Base-by-base conservation (phyloP, 2,888 invertebrate species). In the Rhimphoctona megacephalus region DNA sequence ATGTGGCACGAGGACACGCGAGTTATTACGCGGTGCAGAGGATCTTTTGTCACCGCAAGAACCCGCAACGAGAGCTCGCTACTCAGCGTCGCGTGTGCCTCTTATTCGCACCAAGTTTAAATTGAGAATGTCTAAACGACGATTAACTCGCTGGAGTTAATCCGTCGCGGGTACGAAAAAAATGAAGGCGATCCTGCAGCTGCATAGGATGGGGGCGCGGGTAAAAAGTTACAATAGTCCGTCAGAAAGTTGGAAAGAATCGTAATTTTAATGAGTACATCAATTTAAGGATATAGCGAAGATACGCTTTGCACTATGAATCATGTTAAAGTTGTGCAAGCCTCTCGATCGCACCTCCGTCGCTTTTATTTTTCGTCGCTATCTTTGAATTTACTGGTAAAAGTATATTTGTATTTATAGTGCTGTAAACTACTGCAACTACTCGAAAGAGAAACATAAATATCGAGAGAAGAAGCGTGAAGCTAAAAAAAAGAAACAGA, bases 1-100 rank as follows among this genome's bases (percentile, higher is more conserved):
- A 92, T 91, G 89, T 92, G 90, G 91, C 90, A 91, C 92, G 91
- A 92, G 92, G 92, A 90, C 92, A 86, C 88, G 87, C 88, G 88
- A 86, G 89, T 91, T 91, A 90, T 91, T 90, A 88, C 89, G 17
- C 14, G 61, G 11, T 22, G 30, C 81, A 86, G 85, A 76, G 79
- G 66, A 76, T 84, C 88, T 89, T 88, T 90, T 91, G 92, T 92
- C 91, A 89, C 87, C 85, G 61, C 30, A 86, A 43, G 54, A 39
- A 46, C 46, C 61, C 80, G 61, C 70, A 70, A 43, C 43, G 66
- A 49, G 36, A 78, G 74, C 72, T 46, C 46, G 69, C 69, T 25
- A 46, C 30, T 33, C 81, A 73, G 66, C 77, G 76, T 54, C 14
- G 57, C 57, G 61, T 17, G 61, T 30, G 61, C 61, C 5, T 25